Base-by-base conservation (phyloP, 2,113 vertebrate species). In the Indicator indicator region DNA sequence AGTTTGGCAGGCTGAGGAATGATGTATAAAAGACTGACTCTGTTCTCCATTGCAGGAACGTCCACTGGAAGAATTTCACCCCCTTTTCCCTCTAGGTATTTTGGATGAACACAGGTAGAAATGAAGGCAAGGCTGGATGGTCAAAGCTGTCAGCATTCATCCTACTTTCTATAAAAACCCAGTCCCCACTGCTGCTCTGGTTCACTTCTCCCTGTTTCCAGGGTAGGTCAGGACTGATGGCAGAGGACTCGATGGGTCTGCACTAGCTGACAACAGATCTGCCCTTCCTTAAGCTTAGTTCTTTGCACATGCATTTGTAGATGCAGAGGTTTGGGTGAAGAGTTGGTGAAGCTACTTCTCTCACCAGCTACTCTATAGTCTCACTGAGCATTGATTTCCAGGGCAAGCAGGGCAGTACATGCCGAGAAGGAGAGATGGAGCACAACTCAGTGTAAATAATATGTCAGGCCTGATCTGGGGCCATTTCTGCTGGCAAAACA, bases 341-440 rank as follows among this genome's bases (percentile, higher is more conserved):
- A n/a, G 56, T 63, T 84, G 70, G 65, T 2, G 15, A 81, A 77
- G 73, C 0, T 3, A 55, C 76, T 81, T 86, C 83, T n/a, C 79
- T 76, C 8, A 8, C 44, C 24, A 30, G 92, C 86, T 92, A 79
- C 63, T 88, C 88, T 93, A 75, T 93, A 95, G 86, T 85, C 88
- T 95, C 88, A 19, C n/a, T 32, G 93, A 89, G 85, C 74, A 76
- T 95, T 93, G 84, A 86, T 95, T 93, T 95, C 86, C 88, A 79
- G 93, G 95, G 86, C 90, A 86, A 84, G 83, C 60, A 83, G 83
- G 77, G 88, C 56, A 85, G 52, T 64, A 77, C 67, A 88, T 68
- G 79, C 81, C 0, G n/a, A 93, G 60, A 89, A 88, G 71, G 65
- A 85, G 71, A 17, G n/a, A 83, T 40, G 84, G 56, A 95, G 78